Evolutionary conservation across 2,888 invertebrate genomes (phyloP).

Genomic region (Nymphalis urticae): DNA sequence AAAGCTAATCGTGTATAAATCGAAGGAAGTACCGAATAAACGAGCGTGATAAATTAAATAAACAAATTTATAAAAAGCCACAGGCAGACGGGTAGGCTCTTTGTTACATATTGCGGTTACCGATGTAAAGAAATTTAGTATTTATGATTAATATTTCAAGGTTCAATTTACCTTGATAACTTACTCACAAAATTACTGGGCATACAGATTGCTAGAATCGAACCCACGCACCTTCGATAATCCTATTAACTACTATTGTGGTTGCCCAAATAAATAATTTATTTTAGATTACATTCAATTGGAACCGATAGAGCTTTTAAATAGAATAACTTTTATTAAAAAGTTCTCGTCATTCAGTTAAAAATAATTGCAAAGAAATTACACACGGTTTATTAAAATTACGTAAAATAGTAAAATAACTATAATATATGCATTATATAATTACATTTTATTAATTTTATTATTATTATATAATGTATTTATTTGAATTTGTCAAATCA

Average conservation of each 20-base stretch:
- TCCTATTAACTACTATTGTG: slow-evolving; percentile 75
- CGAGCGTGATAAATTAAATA: slow-evolving; percentile 80
- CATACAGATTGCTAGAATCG: slow-evolving; percentile 51
- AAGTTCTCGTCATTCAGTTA: slow-evolving; percentile 1
- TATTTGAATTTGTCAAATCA: too few species aligned
- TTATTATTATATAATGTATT: too few species aligned
- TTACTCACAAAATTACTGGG: slow-evolving; percentile 35
- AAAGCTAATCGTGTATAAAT: slow-evolving; percentile 74
- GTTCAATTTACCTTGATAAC: slow-evolving; percentile 14
- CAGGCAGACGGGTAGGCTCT: slow-evolving; percentile 62
- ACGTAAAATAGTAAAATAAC: too few species aligned
- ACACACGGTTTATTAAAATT: background rate
- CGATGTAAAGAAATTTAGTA: slow-evolving; percentile 8
- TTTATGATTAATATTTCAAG: background rate
- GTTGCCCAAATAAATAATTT: slow-evolving; percentile 74
- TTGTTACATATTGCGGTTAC: slow-evolving; percentile 41
- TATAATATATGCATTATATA: too few species aligned
- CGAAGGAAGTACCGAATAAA: slow-evolving; percentile 77
- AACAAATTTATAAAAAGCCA: slow-evolving; percentile 77
- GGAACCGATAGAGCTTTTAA: slow-evolving; percentile 47
- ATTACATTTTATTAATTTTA: too few species aligned
- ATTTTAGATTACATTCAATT: slow-evolving; percentile 68
- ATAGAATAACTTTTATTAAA: slow-evolving; percentile 14
- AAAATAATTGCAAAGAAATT: slow-evolving; percentile 5
- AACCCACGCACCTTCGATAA: slow-evolving; percentile 72